phyloP scores from a whole-genome alignment of 2,888 invertebrate genomes.

The Microplitis manilae region DNA sequence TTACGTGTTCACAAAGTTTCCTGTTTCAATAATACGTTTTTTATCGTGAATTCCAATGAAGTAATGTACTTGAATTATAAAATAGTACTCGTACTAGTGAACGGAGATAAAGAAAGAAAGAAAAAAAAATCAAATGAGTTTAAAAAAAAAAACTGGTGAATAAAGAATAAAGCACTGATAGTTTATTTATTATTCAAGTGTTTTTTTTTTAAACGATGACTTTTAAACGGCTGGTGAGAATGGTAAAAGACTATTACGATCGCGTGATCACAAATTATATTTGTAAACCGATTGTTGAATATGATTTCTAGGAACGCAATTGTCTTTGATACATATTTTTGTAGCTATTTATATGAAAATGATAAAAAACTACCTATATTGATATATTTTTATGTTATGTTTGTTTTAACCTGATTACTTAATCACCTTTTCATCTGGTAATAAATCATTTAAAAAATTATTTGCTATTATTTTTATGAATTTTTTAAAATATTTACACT shows the following conservation, averaged over 20 bases:
- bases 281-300: conserved; percentile 9
- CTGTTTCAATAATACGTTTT: background rate
- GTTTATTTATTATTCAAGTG: conserved; percentile 20
- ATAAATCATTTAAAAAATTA: background rate
- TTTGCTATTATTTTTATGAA: background rate
- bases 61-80: conserved; percentile 24
- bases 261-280: conserved; percentile 37
- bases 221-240: background rate
- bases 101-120: background rate
- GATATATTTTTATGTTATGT: background rate
- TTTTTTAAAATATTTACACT: background rate
- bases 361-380: background rate
- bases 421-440: background rate
- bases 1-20: background rate
- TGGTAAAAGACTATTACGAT: conserved; percentile 3
- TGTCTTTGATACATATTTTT: conserved; percentile 25
- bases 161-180: background rate
- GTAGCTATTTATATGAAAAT: conserved; percentile 14
- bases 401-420: background rate
- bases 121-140: background rate
- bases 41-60: conserved; percentile 1
- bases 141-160: background rate
- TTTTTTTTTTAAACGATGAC: conserved; percentile 16
- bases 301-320: conserved; percentile 32
- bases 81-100: background rate